These are phyloP conservation scores for Drosophila truncata DNA, from an alignment of 1,140 invertebrate genomes.

Conservation along the genomic window DNA sequence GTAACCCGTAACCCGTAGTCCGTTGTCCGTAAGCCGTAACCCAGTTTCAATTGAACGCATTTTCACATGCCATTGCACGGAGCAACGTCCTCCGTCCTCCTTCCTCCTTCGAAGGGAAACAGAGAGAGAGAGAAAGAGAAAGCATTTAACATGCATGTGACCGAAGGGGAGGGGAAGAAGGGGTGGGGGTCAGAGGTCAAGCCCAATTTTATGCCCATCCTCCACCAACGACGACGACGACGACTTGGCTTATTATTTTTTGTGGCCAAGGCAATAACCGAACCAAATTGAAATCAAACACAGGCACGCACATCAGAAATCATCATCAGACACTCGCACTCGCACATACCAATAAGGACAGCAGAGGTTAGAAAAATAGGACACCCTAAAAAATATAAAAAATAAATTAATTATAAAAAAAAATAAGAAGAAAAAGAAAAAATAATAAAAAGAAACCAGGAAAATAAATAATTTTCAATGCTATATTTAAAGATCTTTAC, in stretches of 20 bases:
- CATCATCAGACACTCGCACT: slow-evolving; percentile 33
- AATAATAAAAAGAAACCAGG: background rate
- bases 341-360: slow-evolving; percentile 12
- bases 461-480: background rate
- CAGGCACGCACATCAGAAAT: slow-evolving; percentile 49
- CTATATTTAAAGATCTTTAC: too few species aligned
- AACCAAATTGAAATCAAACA: slow-evolving; percentile 80
- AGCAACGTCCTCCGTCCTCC: background rate
- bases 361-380: background rate
- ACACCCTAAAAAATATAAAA: too few species aligned
- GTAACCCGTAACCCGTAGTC: background rate
- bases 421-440: background rate
- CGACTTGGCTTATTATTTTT: slow-evolving; percentile 77
- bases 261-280: slow-evolving; percentile 73
- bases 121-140: background rate
- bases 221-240: slow-evolving; percentile 10
- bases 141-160: slow-evolving; percentile 59
- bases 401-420: background rate
- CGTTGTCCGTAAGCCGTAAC: slow-evolving; percentile 62
- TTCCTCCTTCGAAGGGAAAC: background rate
- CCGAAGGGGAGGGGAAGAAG: background rate
- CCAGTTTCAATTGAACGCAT: slow-evolving; percentile 81
- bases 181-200: slow-evolving; percentile 10
- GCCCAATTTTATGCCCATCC: slow-evolving; percentile 62
- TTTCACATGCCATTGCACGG: slow-evolving; percentile 78